Evolutionary conservation across 2,113 vertebrate genomes (phyloP).

Genomic region (Toxostoma redivivum): DNA sequence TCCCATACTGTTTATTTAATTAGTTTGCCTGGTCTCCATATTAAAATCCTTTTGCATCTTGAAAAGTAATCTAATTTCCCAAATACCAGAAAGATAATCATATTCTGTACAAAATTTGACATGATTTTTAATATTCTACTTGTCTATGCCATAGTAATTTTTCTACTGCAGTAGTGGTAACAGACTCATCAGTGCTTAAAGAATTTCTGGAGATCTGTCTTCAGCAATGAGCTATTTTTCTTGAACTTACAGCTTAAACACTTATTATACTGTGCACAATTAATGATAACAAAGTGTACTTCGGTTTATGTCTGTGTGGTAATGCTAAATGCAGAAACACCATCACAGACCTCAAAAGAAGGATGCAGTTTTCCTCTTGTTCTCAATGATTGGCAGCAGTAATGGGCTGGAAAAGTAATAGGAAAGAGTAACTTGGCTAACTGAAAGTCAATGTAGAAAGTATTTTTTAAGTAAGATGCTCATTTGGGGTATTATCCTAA

Average conservation of each 20-base stretch:
- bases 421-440: not conserved
- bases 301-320: not conserved
- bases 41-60: slow-evolving; percentile 21
- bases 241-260: not conserved
- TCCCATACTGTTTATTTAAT: slow-evolving; percentile 34
- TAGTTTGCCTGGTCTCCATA: not conserved
- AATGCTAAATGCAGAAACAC: not conserved
- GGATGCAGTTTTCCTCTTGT: not conserved
- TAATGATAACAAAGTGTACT: not conserved
- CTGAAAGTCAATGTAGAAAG: not conserved
- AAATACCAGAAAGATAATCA: slow-evolving; percentile 13
- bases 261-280: not conserved
- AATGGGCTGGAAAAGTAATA: not conserved
- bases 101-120: not conserved
- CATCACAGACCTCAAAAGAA: not conserved
- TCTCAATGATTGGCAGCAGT: not conserved
- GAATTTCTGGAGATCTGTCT: not conserved
- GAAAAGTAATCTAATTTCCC: slow-evolving; percentile 24
- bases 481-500: not conserved
- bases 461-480: not conserved
- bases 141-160: not conserved
- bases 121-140: not conserved
- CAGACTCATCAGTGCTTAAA: not conserved
- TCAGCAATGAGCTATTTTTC: not conserved
- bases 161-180: not conserved